Conservation (phyloP, 2,888 invertebrate genomes). For the Eremobia ochroleuca region DNA sequence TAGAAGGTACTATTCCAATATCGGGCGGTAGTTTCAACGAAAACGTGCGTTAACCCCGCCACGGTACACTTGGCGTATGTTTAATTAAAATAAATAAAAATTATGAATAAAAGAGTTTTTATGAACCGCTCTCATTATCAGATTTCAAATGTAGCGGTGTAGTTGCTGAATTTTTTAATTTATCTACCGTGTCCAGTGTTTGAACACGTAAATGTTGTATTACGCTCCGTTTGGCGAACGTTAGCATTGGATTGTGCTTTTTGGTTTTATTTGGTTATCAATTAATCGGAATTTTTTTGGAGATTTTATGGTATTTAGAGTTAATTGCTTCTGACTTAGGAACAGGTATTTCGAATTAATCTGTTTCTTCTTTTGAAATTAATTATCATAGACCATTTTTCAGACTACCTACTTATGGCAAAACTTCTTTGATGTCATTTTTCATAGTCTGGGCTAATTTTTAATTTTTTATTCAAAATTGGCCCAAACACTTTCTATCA, state of each 20-base stretch:
- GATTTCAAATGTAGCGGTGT: constrained; percentile 78
- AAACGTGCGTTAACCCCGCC: constrained; percentile 84
- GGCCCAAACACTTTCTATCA: no score
- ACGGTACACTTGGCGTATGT: constrained; percentile 85
- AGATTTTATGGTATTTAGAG: constrained; percentile 6
- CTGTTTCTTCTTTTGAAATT: background rate
- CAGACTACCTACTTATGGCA: background rate
- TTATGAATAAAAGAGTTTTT: constrained; percentile 82
- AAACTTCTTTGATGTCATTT: background rate
- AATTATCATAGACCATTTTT: background rate
- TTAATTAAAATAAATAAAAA: constrained; percentile 88
- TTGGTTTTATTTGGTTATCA: constrained; percentile 63
- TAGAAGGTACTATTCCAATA: constrained; percentile 57
- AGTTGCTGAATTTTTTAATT: constrained; percentile 78
- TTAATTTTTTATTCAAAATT: no score
- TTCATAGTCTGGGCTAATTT: background rate
- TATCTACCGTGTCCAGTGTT: constrained; percentile 84
- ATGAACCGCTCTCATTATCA: constrained; percentile 80
- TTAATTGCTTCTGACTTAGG: constrained; percentile 12
- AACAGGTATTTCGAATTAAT: background rate
- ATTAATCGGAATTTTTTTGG: constrained; percentile 59
- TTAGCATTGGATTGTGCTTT: constrained; percentile 67
- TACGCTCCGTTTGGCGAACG: constrained; percentile 78
- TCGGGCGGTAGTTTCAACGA: constrained; percentile 67
- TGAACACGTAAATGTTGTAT: constrained; percentile 75